A percentile compares a stretch with the other conserved stretches of the same genome.
Conservation (phyloP, 2,888 invertebrate genomes). For the Plemyria rubiginata region DNA sequence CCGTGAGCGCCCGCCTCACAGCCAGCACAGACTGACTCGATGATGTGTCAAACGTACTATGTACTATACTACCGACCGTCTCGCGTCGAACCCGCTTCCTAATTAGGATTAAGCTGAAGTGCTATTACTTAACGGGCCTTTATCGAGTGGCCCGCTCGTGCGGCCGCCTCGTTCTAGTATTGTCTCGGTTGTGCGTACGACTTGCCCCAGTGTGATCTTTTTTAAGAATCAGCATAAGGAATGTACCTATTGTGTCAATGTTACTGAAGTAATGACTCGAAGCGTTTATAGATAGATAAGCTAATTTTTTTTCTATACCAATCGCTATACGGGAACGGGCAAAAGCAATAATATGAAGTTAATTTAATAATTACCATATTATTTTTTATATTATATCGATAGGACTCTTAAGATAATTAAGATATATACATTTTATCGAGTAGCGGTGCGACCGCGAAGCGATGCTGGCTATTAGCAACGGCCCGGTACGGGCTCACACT, state of each 20-base stretch:
- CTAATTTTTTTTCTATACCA: conserved; percentile 82
- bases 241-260: conserved; percentile 69
- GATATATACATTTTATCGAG: conserved; percentile 73
- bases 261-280: conserved; percentile 72
- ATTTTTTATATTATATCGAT: conserved; percentile 84
- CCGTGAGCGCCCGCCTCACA: conserved; percentile 61
- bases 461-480: conserved; percentile 79
- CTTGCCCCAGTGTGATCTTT: conserved; percentile 81
- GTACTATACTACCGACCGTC: conserved; percentile 66
- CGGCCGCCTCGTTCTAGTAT: conserved; percentile 76
- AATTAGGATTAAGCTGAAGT: conserved; percentile 82
- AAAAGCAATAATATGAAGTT: conserved; percentile 86
- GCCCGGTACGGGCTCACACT: conserved; percentile 67
- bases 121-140: conserved; percentile 83
- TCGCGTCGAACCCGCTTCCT: conserved; percentile 73
- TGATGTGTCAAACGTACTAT: conserved; percentile 37
- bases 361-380: conserved; percentile 85
- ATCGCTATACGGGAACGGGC: conserved; percentile 86
- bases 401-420: conserved; percentile 79
- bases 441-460: conserved; percentile 83
- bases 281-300: conserved; percentile 79
- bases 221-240: conserved; percentile 68
- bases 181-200: conserved; percentile 83
- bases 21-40: conserved; percentile 43
- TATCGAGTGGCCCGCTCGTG: conserved; percentile 53